Base-by-base conservation (phyloP, 2,888 invertebrate genomes). In the Himalopsyche japonica region DNA sequence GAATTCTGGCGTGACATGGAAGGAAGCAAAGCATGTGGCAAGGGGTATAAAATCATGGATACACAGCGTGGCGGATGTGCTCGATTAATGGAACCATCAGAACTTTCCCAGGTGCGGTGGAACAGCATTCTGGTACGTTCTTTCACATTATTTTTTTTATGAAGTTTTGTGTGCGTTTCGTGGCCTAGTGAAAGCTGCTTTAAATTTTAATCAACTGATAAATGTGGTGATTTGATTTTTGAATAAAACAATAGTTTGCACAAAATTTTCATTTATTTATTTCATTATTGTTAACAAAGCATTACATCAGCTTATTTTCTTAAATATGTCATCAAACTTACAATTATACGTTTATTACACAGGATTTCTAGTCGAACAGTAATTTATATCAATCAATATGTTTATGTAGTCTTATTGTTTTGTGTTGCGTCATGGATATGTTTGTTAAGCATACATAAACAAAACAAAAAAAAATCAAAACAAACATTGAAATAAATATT, bases 211-310 rank as follows among this genome's bases (percentile, higher is more conserved):
- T n/a, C n/a, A n/a, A n/a, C n/a, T n/a, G n/a, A n/a, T n/a, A n/a
- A n/a, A n/a, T n/a, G n/a, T n/a, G n/a, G n/a, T n/a, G n/a, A n/a
- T n/a, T n/a, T n/a, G n/a, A n/a, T n/a, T n/a, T n/a, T n/a, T 6
- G 32, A 32, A 32, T 32, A 43, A 43, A 15, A 15, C 43, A 43
- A 15, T 15, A 15, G 1, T 77, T 43, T 30, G 49, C 82, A 70
- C 82, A 82, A 79, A 82, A 57, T 32, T 64, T 57, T 82, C 57
- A 57, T 64, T 82, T 77, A 20, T 76, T 84, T 84, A 84, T 84
- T 84, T 82, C 82, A 82, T 82, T 82, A 48, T 47, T 47, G 57
- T 82, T 70, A 82, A 82, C 79, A 84, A 81, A 84, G 84, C 84
- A 78, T 84, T 79, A 84, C 84, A 82, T 82, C 82, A 76, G 84